These are phyloP conservation scores for Anthoscopus minutus DNA, from an alignment of 2,113 vertebrate species.

Conservation along the genomic window DNA sequence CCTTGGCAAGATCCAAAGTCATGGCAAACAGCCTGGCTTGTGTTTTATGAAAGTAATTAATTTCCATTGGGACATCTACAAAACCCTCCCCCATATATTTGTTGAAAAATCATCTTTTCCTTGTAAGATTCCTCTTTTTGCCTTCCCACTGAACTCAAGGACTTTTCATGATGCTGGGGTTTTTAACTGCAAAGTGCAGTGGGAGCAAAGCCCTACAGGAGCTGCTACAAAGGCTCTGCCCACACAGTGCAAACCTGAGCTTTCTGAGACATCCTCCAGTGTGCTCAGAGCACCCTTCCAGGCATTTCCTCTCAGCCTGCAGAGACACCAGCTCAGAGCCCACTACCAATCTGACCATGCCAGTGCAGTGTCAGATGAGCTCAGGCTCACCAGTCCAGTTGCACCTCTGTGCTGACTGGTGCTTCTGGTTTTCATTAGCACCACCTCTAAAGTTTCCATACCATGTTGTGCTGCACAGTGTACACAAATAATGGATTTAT, in stretches of 20 bases:
- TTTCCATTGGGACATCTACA: not conserved
- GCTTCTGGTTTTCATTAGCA: not conserved
- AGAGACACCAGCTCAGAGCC: not conserved
- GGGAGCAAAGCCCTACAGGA: not conserved
- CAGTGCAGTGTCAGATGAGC: not conserved
- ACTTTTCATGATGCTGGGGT: not conserved
- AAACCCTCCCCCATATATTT: not conserved
- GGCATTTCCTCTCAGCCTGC: not conserved
- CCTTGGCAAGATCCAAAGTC: not conserved
- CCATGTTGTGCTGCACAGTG: not conserved
- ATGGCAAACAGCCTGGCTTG: not conserved
- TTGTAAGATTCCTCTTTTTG: not conserved
- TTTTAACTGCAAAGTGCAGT: not conserved
- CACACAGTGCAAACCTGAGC: not conserved
- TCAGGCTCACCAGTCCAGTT: not conserved
- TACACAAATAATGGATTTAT: not conserved
- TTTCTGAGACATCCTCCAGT: not conserved
- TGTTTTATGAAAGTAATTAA: not conserved
- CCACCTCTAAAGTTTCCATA: not conserved
- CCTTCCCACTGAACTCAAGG: not conserved
- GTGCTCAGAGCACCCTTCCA: not conserved
- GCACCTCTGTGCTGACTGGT: not conserved
- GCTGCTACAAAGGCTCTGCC: not conserved
- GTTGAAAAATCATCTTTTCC: not conserved
- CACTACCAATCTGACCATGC: not conserved